Conservation (phyloP, 2,888 invertebrate species). For the Luperina testacea region DNA sequence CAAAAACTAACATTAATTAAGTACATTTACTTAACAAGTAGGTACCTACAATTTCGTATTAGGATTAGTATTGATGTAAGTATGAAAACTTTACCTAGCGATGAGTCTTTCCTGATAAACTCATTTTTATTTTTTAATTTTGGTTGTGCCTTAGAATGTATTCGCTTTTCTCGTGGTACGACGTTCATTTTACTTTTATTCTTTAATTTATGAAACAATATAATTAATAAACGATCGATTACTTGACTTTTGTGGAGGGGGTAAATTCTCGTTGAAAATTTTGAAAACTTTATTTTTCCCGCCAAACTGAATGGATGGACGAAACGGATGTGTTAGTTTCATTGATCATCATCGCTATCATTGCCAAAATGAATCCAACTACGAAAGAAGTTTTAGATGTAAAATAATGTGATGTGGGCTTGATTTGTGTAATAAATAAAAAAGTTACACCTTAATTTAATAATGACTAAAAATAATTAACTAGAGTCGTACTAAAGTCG, state of each 20-base stretch:
- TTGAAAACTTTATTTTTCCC: constrained; percentile 37
- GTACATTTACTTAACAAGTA: not conserved
- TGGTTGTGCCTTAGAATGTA: constrained; percentile 64
- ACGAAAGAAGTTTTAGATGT: not conserved
- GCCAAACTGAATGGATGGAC: constrained; percentile 7
- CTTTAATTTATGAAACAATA: not conserved
- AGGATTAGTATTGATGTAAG: not conserved
- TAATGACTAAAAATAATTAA: not conserved
- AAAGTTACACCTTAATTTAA: not conserved
- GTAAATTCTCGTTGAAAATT: not conserved
- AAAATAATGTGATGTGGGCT: not conserved
- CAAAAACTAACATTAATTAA: not conserved
- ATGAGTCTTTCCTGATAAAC: constrained; percentile 79
- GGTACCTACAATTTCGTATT: not conserved
- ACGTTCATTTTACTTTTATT: constrained; percentile 80
- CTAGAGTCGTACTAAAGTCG: no score
- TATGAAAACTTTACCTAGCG: constrained; percentile 71
- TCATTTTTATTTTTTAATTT: constrained; percentile 78
- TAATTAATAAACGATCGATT: not conserved
- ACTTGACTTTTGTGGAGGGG: not conserved
- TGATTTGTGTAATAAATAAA: not conserved
- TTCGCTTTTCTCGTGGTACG: constrained; percentile 77
- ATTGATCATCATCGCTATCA: not conserved
- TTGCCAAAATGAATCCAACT: not conserved
- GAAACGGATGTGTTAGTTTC: not conserved